These are phyloP conservation scores for Haliclona indistincta DNA, from an alignment of 37 sponge, comb jelly and placozoan genomes.

Conservation along the genomic window DNA sequence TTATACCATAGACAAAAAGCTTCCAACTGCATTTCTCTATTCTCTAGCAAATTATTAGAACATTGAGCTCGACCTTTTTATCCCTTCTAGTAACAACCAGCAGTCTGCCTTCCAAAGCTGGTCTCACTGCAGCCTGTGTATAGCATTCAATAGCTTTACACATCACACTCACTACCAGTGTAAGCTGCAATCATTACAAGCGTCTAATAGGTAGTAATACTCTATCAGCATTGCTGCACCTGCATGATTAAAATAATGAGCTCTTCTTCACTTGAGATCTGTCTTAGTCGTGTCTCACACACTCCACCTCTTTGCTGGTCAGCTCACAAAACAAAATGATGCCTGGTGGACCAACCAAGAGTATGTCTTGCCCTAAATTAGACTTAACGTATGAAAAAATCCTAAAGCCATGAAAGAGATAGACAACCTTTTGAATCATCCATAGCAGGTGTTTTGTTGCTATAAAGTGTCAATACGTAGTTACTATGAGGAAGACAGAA, in stretches of 20 bases:
- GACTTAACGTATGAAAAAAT: constrained; percentile 28
- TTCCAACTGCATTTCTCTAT: constrained; percentile 93
- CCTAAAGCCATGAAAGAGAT: neutral
- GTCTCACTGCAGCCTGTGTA: constrained; percentile 69
- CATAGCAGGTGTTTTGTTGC: constrained; percentile 65
- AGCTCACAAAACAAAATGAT: constrained; percentile 79
- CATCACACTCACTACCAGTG: too few species aligned
- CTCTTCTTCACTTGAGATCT: constrained; percentile 91
- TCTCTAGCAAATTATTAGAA: constrained; percentile 92
- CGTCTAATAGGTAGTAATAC: too few species aligned
- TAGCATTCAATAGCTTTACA: neutral
- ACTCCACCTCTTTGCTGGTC: constrained; percentile 80
- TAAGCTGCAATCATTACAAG: too few species aligned
- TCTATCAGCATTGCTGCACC: too few species aligned
- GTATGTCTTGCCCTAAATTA: constrained; percentile 81
- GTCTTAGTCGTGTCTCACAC: constrained; percentile 87
- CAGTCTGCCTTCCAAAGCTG: constrained; percentile 79
- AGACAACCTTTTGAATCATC: constrained; percentile 78
- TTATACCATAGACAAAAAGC: constrained; percentile 83
- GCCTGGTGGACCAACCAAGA: constrained; percentile 85
- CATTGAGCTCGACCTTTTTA: constrained; percentile 92
- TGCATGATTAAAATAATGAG: constrained; percentile 74
- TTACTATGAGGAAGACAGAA: too few species aligned
- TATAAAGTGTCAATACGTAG: neutral
- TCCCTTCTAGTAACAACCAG: constrained; percentile 87